Evolutionary conservation across 2,888 invertebrate genomes (phyloP).

Genomic region (Drosophila infuscata): DNA sequence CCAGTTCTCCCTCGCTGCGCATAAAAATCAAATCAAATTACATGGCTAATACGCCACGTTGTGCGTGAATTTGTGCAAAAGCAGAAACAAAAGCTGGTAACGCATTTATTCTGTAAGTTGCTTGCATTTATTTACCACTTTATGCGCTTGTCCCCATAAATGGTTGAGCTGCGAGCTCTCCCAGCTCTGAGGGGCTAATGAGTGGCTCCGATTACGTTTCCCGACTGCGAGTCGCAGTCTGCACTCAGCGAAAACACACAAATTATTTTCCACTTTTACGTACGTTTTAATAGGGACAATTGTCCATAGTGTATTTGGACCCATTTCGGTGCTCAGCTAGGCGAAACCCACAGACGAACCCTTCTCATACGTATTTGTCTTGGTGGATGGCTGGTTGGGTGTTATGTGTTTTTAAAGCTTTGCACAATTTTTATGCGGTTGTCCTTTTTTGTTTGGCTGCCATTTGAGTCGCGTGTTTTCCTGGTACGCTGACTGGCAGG

Average conservation of each 20-base stretch:
- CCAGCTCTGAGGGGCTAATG: slow-evolving; percentile 42
- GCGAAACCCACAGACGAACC: background rate
- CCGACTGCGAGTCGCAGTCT: background rate
- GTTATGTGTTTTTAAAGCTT: slow-evolving; percentile 24
- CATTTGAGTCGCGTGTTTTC: slow-evolving; percentile 58
- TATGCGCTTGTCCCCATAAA: slow-evolving; percentile 52
- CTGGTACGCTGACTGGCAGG: slow-evolving; percentile 30
- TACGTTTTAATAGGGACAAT: background rate
- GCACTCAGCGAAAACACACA: background rate
- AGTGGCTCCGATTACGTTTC: slow-evolving; percentile 29
- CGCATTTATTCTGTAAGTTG: slow-evolving; percentile 71
- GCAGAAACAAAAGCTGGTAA: slow-evolving; percentile 23
- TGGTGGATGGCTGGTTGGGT: slow-evolving; percentile 10
- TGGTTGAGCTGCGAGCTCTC: slow-evolving; percentile 24
- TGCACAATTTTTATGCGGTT: slow-evolving; percentile 37
- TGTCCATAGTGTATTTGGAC: slow-evolving; percentile 8
- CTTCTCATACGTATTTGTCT: slow-evolving; percentile 31
- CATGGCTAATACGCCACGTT: slow-evolving; percentile 76
- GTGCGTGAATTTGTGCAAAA: slow-evolving; percentile 35
- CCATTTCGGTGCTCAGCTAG: slow-evolving; percentile 1
- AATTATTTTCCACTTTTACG: slow-evolving; percentile 3
- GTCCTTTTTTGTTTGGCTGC: slow-evolving; percentile 41
- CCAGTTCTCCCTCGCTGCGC: slow-evolving; percentile 23
- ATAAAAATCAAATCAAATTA: slow-evolving; percentile 79
- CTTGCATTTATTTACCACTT: slow-evolving; percentile 53